Base-by-base conservation (phyloP, 2,888 invertebrate genomes). In the Sphaerophoria taeniata region DNA sequence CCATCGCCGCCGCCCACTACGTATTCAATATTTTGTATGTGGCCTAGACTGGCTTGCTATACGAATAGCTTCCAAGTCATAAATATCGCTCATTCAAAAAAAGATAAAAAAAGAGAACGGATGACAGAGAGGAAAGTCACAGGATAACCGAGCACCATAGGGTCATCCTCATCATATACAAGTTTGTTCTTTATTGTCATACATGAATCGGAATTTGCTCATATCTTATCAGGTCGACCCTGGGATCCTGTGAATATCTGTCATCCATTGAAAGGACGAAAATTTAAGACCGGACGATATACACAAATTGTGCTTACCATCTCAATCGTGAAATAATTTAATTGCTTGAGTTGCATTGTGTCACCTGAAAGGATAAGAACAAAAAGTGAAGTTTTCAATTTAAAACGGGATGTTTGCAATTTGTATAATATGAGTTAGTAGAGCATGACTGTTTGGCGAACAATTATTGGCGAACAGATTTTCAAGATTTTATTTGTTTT, bases 271-370 rank as follows among this genome's bases (percentile, higher is more conserved):
- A 36, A 70, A 51, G 72, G 49, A 56, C 14, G 49, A 43, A 53
- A 11, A 53, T 24, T 24, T 24, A 24, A 51, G 39, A 36, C 36
- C 51, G 36, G 51, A 63, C 56, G 51, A 65, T 75, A 60, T 55
- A 77, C 47, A 24, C 24, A 24, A 24, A 39, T 39, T 39, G 9
- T 63, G 78, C 61, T 78, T 83, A 79, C 70, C 70, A 24, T 65
- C 47, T 83, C 74, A 65, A 60, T 79, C 63, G 74, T 83, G 74
- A 74, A 79, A 79, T 70, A 47, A 47, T 79, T 78, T 73, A 83
- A 83, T 83, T 60, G 69, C 73, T 79, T 74, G 70, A 74, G 70
- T 83, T 55, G 60, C 61, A n/a, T 53, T 70, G 63, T 79, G 70
- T 79, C 79, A 74, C 83, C 83, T 83, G 79, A 31, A 69, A 70